Base-by-base conservation (phyloP, 2,113 vertebrate genomes). In the Cichladusa arquata region DNA sequence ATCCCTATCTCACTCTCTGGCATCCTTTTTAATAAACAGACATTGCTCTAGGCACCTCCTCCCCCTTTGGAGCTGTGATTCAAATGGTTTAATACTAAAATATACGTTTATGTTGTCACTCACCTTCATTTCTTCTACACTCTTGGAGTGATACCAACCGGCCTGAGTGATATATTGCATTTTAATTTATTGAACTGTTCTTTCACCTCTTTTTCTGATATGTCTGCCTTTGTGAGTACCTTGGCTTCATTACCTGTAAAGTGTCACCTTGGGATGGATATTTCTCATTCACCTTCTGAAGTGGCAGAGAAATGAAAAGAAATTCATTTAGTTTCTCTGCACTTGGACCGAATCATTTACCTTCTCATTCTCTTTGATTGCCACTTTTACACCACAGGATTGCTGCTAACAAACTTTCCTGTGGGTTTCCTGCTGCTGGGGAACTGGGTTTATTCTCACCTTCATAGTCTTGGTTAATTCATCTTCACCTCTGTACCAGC, bases 161-260 rank as follows among this genome's bases (percentile, higher is more conserved):
- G 45, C 44, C 48, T 61, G 77, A 92, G 73, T 78, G 86, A 93
- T 91, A 91, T 50, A 96, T 79, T 92, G 73, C 80, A 62, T 91
- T 96, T 92, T 94, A 96, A 96, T 94, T 89, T 93, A 93, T 83
- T 92, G 72, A 81, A 69, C 90, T 88, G 64, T 95, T 93, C 92
- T 90, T 89, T 88, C 76, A 64, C 90, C 74, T 93, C 48, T 74
- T 81, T 88, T 82, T 40, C 84, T 70, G 54, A 76, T 62, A 40
- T 8, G 4, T 89, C 80, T 65, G 56, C 61, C 70, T 92, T 85
- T 76, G 36, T 5, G 11, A 92, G 34, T 0, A 5, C 66, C 87
- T 95, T 6, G 11, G 42, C 58, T 95, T 91, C 87, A 73, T 94
- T 95, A 92, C 78, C 33, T 95, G 42, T 73, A 33, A 94, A 91